Evolutionary conservation across 2,888 invertebrate species (phyloP), one percentile per base, ranked within the genome.

Genomic region (Aphodius sticticus): DNA sequence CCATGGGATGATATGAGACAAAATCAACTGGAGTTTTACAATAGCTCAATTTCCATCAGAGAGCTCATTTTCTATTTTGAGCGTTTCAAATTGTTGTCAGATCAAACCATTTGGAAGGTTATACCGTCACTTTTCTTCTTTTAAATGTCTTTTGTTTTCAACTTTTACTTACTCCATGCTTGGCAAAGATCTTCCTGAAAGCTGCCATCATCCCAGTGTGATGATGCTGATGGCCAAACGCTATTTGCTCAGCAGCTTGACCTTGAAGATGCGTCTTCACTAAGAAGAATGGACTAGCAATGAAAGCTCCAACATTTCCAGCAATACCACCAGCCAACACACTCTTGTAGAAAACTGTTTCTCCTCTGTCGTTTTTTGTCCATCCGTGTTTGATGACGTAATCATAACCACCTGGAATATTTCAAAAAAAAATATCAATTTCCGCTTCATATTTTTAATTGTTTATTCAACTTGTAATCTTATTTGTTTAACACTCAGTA

Each of bases 271-370:
- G 93, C 2, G 95, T 96, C 90, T 97, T 97, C 16, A 96, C 96
- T 90, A 98, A 90, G 88, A 96, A 97, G 86, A 97, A 94, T 0
- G 98, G 98, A 86, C 97, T 97, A 6, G 95, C 96, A 6, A 94
- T 90, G 81, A 94, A 92, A 12, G 95, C 95, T 1, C 97, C 97
- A 14, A 95, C 87, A 36, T 93, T 92, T 0, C 98, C 98, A 16
- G 96, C 94, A 0, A 93, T 83, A 0, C 96, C 96, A 0, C 96
- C 96, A 36, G 95, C 93, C 2, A 92, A 82, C 0, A 95, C 91
- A 69, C 95, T 95, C 80, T 92, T 92, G 0, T 91, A 70, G 53
- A 94, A 89, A 0, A 94, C 93, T 0, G 94, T 92, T 16, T 92
- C 91, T 0, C 96, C 96, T 15, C 92, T 85, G 1, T 87, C 86